These are phyloP conservation scores for Cyrtodaria siliqua DNA, from an alignment of 2,888 invertebrate species.

Conservation along the genomic window DNA sequence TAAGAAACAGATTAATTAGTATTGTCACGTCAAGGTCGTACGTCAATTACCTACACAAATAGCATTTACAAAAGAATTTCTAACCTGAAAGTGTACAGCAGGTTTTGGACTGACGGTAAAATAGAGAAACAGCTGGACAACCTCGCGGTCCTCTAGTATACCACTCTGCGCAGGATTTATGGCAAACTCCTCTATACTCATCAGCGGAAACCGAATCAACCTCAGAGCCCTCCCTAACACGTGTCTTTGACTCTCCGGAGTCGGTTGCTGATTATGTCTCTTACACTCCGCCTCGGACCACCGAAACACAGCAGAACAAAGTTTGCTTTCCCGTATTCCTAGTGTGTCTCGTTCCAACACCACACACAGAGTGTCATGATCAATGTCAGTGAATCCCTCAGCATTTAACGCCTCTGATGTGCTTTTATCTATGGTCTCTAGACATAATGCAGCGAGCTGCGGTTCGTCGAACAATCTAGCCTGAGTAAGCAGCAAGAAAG, in stretches of 20 bases:
- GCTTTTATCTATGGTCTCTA: conserved; percentile 94
- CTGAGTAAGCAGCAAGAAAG: conserved; percentile 91
- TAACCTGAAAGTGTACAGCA: conserved; percentile 89
- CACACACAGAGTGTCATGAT: conserved; percentile 91
- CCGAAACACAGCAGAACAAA: conserved; percentile 88
- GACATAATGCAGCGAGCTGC: conserved; percentile 92
- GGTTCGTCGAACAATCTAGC: conserved; percentile 94
- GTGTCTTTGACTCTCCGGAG: conserved; percentile 90
- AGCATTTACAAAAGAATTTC: too few species aligned
- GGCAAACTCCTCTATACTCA: conserved; percentile 95
- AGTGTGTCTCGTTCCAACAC: conserved; percentile 93
- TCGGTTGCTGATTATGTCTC: conserved; percentile 89
- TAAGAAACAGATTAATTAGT: too few species aligned
- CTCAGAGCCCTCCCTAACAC: conserved; percentile 91
- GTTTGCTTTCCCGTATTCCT: conserved; percentile 91
- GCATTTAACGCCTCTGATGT: conserved; percentile 92
- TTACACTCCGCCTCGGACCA: conserved; percentile 89
- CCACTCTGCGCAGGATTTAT: conserved; percentile 89
- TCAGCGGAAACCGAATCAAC: conserved; percentile 92
- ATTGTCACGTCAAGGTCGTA: too few species aligned
- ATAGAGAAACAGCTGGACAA: conserved; percentile 88
- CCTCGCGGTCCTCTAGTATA: conserved; percentile 91
- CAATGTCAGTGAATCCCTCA: conserved; percentile 93
- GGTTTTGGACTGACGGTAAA: conserved; percentile 91
- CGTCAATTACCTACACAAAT: too few species aligned